Evolutionary conservation across 2,113 vertebrate species (phyloP), one percentile per base, ranked within the genome.

Genomic region (Anolis carolinensis): DNA sequence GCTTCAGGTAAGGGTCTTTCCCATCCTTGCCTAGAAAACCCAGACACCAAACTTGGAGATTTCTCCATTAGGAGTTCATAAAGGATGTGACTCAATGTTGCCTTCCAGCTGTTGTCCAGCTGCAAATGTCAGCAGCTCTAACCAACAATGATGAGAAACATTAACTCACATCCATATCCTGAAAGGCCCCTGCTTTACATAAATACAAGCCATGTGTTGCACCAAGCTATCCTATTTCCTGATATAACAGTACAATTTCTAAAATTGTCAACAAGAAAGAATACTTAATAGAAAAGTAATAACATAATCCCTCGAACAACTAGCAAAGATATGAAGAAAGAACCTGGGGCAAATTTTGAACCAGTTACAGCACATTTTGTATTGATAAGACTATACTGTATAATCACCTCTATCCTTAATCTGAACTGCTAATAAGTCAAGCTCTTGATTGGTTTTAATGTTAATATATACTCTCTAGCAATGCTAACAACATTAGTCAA

Each of bases 211-310:
- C 70, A 34, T 36, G 18, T 34, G 68, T 11, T 70, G 30, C 32
- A 70, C 10, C n/a, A 32, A 32, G 1, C n/a, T 70, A 32, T 5
- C 10, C 16, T 7, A 16, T 18, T 36, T 72, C 70, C 70, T 32
- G 32, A 1, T 48, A 18, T 7, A 32, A 44, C 5, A 4, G 39
- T 44, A 44, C 39, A 2, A 44, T 44, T 44, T 44, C 39, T 5
- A 44, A 44, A 44, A 52, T 11, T 82, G 23, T 48, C 79, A 68
- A 77, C 52, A 30, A 39, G 70, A 87, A 91, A 48, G 27, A 62
- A 36, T 62, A 81, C 36, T 74, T 86, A 23, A 73, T 68, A 39
- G 1, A 39, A 23, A 6, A 39, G 34, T 27, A 39, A 18, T 79
- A 27, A 78, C 3, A 62, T 36, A 81, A 74, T 84, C 44, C 7